phyloP scores from a whole-genome alignment of 2,113 vertebrate species.

The Brachyistius frenatus region DNA sequence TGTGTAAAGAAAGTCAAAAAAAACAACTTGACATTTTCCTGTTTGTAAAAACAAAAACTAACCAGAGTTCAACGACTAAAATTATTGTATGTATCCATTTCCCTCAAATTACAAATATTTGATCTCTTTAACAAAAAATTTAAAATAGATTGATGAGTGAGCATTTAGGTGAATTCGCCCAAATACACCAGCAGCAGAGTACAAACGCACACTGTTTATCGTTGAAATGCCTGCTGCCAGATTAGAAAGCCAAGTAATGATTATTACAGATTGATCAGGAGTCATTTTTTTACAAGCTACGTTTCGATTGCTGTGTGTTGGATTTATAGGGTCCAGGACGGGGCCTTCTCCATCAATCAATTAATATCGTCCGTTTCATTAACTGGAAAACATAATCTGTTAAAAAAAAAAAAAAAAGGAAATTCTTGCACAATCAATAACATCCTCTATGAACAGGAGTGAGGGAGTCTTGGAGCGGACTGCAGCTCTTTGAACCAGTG shows the following conservation, averaged over 20 bases:
- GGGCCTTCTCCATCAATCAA: neutral
- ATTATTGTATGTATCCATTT: neutral
- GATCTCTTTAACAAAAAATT: neutral
- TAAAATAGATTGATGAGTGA: neutral
- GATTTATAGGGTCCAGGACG: neutral
- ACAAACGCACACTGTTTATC: too few relatives aligned
- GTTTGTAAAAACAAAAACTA: neutral
- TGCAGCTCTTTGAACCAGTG: too few relatives aligned
- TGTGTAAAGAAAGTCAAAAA: too few relatives aligned
- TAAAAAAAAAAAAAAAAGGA: neutral
- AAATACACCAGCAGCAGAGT: too few relatives aligned
- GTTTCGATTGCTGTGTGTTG: neutral
- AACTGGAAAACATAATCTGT: neutral
- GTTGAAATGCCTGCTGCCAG: too few relatives aligned
- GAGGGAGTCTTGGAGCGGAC: neutral
- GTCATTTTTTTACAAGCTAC: too few relatives aligned
- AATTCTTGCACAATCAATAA: neutral
- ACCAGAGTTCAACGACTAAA: neutral
- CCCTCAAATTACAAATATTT: neutral
- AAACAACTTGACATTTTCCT: too few relatives aligned
- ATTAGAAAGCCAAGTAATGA: neutral
- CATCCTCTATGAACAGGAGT: neutral
- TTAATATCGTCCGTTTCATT: slow-evolving; percentile 5
- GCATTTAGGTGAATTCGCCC: too few relatives aligned
- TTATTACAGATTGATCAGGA: neutral